Base-by-base conservation (phyloP, 2,113 vertebrate genomes). In the Donacobius atricapilla region DNA sequence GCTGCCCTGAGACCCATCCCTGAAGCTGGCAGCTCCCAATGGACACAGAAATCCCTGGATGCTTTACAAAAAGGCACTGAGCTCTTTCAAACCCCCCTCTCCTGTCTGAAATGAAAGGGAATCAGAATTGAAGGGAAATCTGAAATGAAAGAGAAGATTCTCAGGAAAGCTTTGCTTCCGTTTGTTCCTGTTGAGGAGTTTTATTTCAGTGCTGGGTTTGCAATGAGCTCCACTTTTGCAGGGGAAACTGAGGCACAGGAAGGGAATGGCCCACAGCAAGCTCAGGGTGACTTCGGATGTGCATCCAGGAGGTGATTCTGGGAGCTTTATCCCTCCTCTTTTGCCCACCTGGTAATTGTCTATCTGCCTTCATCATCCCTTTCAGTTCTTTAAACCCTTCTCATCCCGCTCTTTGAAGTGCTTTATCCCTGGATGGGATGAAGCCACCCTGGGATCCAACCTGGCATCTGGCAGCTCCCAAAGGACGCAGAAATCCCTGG, bases 131-230 rank as follows among this genome's bases (percentile, higher is more conserved):
- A 47, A 47, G 16, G 40, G 20, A 45, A 37, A 54, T 10, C 30
- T 56, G 81, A 81, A 82, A 35, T 4, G 39, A 57, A 64, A 21
- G 33, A 57, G 23, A 48, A 70, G 69, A 58, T 23, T 16, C 48
- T 2, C 9, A 15, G 51, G 31, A 5, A 85, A 56, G 25, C 10
- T 83, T 88, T 24, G 15, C 21, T 88, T 48, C 22, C 3, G 1
- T n/a, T 58, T 37, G 11, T 37, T 25, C 6, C n/a, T 1, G 0
- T 57, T 4, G 5, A 1, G 3, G 25, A 50, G 44, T 6, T 40
- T 45, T 37, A 35, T 61, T 44, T 23, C 13, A 15, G 33, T 5
- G 15, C 16, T n/a, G 24, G 23, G 7, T 35, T 42, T 77, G 66
- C 18, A 23, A 11, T 0, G 0, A 92, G 25, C 13, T 37, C 11